Evolutionary conservation across 2,797 vertebrate genomes (phyloP).

Genomic region (Pseudomugil tenellus): DNA sequence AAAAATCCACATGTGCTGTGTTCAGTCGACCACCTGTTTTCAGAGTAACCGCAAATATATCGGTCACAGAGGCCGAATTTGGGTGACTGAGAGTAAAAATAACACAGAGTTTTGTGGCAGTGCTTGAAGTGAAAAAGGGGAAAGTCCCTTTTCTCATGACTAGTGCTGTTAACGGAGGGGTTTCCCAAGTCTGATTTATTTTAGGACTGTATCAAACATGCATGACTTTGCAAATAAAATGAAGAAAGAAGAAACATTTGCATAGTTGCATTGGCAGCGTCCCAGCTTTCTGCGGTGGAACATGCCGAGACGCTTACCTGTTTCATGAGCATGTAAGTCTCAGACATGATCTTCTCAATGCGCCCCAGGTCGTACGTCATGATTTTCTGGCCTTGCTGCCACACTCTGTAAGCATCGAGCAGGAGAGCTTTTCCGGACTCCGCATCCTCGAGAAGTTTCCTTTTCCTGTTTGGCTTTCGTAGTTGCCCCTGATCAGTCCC

Average conservation of each 20-base stretch:
- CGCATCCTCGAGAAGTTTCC: constrained; percentile 92
- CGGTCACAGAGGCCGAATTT: constrained; percentile 20
- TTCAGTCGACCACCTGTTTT: constrained; percentile 14
- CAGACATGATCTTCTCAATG: constrained; percentile 98
- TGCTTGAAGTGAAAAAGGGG: constrained; percentile 41
- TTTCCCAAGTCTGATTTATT: constrained; percentile 38
- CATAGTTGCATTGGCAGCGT: background rate
- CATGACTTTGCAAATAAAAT: constrained; percentile 51
- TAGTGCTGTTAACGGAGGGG: constrained; percentile 44
- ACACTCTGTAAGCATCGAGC: constrained; percentile 94
- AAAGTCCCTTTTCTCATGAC: constrained; percentile 53
- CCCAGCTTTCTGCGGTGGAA: background rate
- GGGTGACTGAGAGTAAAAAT: constrained; percentile 28
- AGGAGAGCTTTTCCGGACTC: constrained; percentile 95
- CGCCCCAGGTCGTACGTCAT: constrained; percentile 92
- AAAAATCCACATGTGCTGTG: background rate
- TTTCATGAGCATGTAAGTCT: constrained; percentile 99
- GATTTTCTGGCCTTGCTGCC: constrained; percentile 98
- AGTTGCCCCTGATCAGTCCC: constrained; percentile 75
- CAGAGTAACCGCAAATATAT: constrained; percentile 10
- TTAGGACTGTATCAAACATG: constrained; percentile 11
- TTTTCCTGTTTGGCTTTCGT: constrained; percentile 89
- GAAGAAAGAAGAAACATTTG: background rate
- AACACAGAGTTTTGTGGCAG: constrained; percentile 2
- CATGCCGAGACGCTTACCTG: constrained; percentile 81